Conservation (phyloP, 1,140 invertebrate genomes). For the Zaprionus vittiger region DNA sequence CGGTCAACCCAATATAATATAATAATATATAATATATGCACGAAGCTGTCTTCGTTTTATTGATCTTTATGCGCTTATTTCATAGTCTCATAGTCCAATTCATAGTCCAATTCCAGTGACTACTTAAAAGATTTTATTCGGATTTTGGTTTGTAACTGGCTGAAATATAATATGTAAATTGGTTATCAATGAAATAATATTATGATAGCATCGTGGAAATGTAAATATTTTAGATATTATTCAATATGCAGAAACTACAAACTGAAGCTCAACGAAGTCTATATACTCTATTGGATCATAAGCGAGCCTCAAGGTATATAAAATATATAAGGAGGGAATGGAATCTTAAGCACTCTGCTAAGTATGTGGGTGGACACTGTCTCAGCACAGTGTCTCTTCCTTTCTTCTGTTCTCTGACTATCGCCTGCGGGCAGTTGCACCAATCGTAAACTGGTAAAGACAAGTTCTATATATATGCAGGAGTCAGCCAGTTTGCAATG, state of each 20-base stretch:
- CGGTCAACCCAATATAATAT: too few species aligned
- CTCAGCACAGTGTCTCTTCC: neutral
- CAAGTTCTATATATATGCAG: conserved; percentile 35
- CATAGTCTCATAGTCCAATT: too few species aligned
- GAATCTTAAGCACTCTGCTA: neutral
- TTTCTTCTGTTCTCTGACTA: neutral
- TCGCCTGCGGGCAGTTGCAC: conserved; percentile 38
- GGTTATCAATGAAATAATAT: neutral
- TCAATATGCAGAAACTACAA: neutral
- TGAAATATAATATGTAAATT: neutral
- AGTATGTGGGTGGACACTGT: conserved; percentile 42
- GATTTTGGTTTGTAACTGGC: neutral
- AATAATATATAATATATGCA: conserved; percentile 2
- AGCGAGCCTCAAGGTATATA: too few species aligned
- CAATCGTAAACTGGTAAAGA: conserved; percentile 53
- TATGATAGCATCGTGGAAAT: neutral
- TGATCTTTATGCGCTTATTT: neutral
- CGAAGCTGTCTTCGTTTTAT: neutral
- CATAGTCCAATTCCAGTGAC: neutral
- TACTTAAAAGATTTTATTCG: neutral
- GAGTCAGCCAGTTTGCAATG: conserved; percentile 51
- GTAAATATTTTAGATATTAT: neutral
- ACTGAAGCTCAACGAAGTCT: neutral
- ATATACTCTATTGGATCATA: neutral
- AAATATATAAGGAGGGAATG: neutral